These are phyloP conservation scores for Philopedon plagiatum DNA, from an alignment of 2,888 invertebrate species.

Conservation along the genomic window DNA sequence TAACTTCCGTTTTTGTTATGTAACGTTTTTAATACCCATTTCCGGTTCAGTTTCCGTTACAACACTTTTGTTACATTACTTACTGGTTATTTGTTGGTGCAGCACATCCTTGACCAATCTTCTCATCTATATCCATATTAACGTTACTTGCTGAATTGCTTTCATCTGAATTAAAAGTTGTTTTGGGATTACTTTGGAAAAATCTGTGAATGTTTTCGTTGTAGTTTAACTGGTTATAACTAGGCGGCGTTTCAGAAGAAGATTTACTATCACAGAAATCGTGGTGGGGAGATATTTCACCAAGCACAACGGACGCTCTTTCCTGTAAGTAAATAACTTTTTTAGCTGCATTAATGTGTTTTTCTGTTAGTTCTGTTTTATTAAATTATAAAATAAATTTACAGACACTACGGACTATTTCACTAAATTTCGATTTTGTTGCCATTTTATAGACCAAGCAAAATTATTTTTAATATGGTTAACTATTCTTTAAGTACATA, in stretches of 20 bases:
- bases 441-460: too few species aligned
- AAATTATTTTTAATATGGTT: too few species aligned
- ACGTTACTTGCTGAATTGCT: constrained; percentile 68
- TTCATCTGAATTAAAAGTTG: constrained; percentile 71
- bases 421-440: too few species aligned
- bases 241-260: constrained; percentile 84
- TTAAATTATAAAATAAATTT: too few species aligned
- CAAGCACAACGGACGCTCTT: constrained; percentile 85
- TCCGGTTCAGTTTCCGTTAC: too few species aligned
- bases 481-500: too few species aligned
- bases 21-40: too few species aligned
- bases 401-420: too few species aligned
- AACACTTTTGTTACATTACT: constrained; percentile 50
- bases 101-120: constrained; percentile 59
- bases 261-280: constrained; percentile 85
- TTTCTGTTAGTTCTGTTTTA: too few species aligned
- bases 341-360: too few species aligned
- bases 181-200: constrained; percentile 71
- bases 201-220: constrained; percentile 77
- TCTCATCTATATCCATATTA: constrained; percentile 65
- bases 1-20: too few species aligned
- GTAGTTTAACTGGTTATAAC: constrained; percentile 89
- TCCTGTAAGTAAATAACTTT: neutral
- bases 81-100: constrained; percentile 61
- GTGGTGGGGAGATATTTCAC: constrained; percentile 88